Percentiles rank a stretch among this genome's conserved stretches.
These are phyloP conservation scores for Eupithecia dodoneata DNA, from an alignment of 2,888 invertebrate species.

Conservation along the genomic window DNA sequence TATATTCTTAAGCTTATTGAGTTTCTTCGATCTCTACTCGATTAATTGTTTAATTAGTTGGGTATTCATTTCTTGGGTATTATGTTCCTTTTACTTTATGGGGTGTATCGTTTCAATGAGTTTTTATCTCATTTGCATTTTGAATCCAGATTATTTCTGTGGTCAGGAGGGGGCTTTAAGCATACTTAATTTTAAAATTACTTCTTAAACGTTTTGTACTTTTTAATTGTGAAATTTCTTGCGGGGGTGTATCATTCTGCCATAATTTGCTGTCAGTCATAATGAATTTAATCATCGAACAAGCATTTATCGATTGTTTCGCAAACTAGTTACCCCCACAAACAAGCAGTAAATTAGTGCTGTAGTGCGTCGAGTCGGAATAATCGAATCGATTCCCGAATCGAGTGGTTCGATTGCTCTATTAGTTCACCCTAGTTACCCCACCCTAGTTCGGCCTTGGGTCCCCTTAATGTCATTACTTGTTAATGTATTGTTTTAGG, in stretches of 20 bases:
- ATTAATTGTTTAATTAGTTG: constrained; percentile 47
- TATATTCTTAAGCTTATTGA: constrained; percentile 59
- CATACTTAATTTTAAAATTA: not conserved
- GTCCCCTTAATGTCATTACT: constrained; percentile 61
- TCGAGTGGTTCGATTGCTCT: constrained; percentile 70
- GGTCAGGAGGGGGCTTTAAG: not conserved
- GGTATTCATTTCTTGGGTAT: constrained; percentile 37
- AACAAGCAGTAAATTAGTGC: constrained; percentile 48
- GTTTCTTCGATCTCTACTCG: constrained; percentile 39
- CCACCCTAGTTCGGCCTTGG: constrained; percentile 42
- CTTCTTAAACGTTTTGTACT: not conserved
- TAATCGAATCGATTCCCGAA: constrained; percentile 69
- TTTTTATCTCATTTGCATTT: constrained; percentile 12
- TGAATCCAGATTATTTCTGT: constrained; percentile 10
- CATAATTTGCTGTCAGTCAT: not conserved
- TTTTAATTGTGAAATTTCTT: not conserved
- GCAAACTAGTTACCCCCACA: constrained; percentile 27
- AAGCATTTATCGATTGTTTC: constrained; percentile 11
- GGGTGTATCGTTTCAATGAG: constrained; percentile 21
- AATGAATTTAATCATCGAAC: not conserved
- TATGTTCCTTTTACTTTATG: constrained; percentile 19
- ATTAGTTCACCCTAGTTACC: constrained; percentile 71
- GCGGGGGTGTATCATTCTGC: not conserved
- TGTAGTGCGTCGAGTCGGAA: constrained; percentile 61
- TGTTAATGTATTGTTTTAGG: constrained; percentile 68